Evolutionary conservation across 2,797 vertebrate genomes (phyloP).

Genomic region (Argya squamiceps): DNA sequence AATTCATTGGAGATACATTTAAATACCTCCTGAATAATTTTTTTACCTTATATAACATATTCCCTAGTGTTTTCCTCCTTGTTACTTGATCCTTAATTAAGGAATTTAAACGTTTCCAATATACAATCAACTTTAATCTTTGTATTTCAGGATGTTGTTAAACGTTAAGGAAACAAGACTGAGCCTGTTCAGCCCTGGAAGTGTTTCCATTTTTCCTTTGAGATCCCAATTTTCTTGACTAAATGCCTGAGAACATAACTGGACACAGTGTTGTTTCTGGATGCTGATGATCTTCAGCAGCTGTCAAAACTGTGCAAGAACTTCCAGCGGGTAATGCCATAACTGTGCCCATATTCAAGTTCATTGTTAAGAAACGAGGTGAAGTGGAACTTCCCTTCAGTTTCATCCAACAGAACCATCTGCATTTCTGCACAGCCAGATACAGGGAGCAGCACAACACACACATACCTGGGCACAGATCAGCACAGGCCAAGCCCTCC

Average conservation of each 20-base stretch:
- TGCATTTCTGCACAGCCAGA: neutral
- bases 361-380: neutral
- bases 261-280: constrained; percentile 23
- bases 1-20: neutral
- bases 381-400: neutral
- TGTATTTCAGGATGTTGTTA: neutral
- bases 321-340: constrained; percentile 37
- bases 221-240: constrained; percentile 19
- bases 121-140: neutral
- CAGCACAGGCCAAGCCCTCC: neutral
- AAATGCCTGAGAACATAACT: neutral
- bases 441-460: neutral
- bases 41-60: neutral
- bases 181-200: neutral
- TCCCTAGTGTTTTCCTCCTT: neutral
- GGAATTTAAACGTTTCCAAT: neutral
- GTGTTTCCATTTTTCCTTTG: neutral
- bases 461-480: neutral
- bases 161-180: neutral
- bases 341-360: neutral
- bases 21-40: neutral
- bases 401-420: neutral
- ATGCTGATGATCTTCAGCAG: constrained; percentile 21
- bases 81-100: neutral
- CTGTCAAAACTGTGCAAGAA: constrained; percentile 39